Conservation (phyloP, 1,140 invertebrate genomes). For the Penaeus chinensis region DNA sequence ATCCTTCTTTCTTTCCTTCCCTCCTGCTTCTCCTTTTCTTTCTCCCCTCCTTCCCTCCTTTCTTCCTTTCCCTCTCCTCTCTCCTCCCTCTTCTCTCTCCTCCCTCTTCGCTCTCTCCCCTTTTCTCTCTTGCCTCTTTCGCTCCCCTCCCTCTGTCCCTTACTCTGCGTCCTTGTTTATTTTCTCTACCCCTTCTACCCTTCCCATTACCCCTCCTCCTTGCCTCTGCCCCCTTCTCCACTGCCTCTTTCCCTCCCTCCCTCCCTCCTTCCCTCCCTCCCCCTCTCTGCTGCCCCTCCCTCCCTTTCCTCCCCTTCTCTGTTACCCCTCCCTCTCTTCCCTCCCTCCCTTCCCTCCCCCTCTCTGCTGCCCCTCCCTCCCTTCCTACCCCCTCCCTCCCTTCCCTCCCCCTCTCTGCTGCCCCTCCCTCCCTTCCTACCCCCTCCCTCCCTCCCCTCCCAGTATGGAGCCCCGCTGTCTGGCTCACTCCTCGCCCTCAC, state of each 20-base stretch:
- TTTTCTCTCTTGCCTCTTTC: neutral
- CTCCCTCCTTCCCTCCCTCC: neutral
- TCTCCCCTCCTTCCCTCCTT: neutral
- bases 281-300: neutral
- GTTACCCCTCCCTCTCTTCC: neutral
- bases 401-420: neutral
- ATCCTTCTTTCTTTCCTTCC: neutral
- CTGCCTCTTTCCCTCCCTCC: no score
- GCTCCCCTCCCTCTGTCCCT: neutral
- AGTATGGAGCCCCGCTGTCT: no score
- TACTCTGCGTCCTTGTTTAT: neutral
- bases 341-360: neutral
- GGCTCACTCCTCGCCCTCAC: no score
- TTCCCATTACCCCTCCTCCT: neutral
- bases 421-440: neutral
- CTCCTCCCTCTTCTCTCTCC: neutral
- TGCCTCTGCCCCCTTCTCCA: neutral
- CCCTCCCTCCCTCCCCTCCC: neutral
- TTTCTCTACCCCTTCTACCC: neutral
- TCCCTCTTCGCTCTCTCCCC: neutral
- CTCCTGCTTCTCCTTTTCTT: neutral
- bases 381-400: neutral
- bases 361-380: neutral
- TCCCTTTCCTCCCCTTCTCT: neutral
- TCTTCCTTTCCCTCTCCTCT: neutral